phyloP scores from a whole-genome alignment of 2,797 vertebrate species.

The Pseudocheirus occidentalis region DNA sequence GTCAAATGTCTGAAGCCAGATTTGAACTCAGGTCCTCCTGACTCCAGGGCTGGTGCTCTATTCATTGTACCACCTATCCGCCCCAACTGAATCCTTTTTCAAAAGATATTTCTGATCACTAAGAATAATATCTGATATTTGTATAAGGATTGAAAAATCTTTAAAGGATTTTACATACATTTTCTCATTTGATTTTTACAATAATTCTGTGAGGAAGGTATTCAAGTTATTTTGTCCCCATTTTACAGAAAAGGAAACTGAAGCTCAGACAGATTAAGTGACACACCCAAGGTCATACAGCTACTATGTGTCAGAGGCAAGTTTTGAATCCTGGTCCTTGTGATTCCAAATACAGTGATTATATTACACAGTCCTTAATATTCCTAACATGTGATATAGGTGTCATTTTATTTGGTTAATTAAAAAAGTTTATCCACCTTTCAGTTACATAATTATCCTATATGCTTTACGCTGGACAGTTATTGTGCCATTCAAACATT shows the following conservation, averaged over 20 bases:
- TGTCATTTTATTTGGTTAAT: rapidly evolving
- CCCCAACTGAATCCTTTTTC: background rate
- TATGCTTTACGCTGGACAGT: background rate
- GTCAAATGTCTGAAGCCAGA: too few species aligned
- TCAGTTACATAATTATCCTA: too few species aligned
- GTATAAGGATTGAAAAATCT: background rate
- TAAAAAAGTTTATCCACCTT: background rate
- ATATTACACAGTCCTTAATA: background rate
- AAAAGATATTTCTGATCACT: rapidly evolving
- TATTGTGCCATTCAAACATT: rapidly evolving
- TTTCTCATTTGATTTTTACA: background rate
- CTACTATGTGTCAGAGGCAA: background rate
- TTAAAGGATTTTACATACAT: background rate
- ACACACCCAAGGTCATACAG: background rate
- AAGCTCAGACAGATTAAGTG: background rate
- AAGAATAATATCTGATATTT: background rate
- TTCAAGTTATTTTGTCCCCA: background rate
- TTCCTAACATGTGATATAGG: rapidly evolving
- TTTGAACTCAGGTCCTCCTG: too few species aligned
- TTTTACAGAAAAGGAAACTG: background rate
- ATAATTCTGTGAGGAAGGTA: background rate
- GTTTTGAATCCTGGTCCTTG: background rate
- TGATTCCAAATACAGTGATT: background rate
- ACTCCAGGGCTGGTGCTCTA: too few species aligned
- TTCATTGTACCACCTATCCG: too few species aligned